A percentile compares a stretch with the other conserved stretches of the same genome.
These are phyloP conservation scores for Proteles cristata DNA, from an alignment of 2,113 vertebrate species.

Conservation along the genomic window DNA sequence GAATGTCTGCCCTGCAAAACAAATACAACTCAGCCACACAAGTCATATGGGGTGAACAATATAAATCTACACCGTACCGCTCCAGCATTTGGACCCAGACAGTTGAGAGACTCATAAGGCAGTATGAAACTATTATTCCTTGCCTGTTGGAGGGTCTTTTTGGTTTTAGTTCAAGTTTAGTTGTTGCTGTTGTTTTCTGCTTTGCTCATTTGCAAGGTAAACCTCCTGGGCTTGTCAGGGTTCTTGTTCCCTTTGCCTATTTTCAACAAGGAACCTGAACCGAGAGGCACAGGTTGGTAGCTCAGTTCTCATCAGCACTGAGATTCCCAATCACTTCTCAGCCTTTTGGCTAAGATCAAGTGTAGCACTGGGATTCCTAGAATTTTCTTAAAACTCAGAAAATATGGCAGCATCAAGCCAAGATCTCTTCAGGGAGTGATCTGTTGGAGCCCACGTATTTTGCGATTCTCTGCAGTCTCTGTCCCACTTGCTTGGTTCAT, in stretches of 20 bases:
- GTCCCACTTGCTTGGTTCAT: background rate
- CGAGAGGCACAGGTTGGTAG: background rate
- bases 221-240: background rate
- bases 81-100: background rate
- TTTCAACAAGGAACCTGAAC: slow-evolving; percentile 25
- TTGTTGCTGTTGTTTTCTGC: background rate
- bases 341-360: too few species aligned
- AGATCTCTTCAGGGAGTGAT: background rate
- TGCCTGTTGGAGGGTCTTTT: background rate
- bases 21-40: background rate
- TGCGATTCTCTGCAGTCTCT: background rate
- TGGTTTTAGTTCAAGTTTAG: background rate
- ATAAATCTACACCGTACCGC: background rate
- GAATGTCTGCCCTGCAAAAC: background rate
- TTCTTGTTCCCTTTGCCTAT: background rate
- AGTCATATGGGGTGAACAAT: background rate
- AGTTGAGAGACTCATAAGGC: background rate
- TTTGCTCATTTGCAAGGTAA: background rate
- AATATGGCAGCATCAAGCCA: background rate
- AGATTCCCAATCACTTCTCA: background rate
- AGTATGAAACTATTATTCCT: background rate
- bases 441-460: background rate
- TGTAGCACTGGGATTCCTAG: background rate
- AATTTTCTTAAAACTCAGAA: slow-evolving; percentile 15
- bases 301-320: background rate